phyloP scores from a whole-genome alignment of 2,888 invertebrate genomes.

The Falcaria lacertinaria region DNA sequence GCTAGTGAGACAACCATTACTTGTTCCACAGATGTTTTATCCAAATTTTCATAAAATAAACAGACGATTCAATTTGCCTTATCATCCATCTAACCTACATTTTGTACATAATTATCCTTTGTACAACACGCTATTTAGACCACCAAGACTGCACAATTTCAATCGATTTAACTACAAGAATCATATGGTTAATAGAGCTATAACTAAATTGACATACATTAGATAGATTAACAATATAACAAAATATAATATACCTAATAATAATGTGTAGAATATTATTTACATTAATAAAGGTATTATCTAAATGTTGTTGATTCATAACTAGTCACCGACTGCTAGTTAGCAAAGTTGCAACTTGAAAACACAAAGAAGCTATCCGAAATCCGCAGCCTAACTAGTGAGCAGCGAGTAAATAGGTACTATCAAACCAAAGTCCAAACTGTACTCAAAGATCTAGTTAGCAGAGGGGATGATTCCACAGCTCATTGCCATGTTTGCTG shows the following conservation, averaged over 20 bases:
- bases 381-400: conserved; percentile 69
- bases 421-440: conserved; percentile 69
- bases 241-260: neutral
- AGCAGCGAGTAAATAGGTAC: conserved; percentile 60
- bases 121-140: conserved; percentile 10
- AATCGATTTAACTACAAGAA: conserved; percentile 11
- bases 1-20: neutral
- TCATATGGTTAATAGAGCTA: conserved; percentile 11
- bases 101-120: conserved; percentile 8
- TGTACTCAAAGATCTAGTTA: conserved; percentile 75
- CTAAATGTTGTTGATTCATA: conserved; percentile 29
- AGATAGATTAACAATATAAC: neutral
- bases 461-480: conserved; percentile 53
- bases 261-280: conserved; percentile 4
- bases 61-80: neutral
- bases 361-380: conserved; percentile 72
- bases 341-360: conserved; percentile 60
- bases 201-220: conserved; percentile 15
- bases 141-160: conserved; percentile 10
- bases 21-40: neutral
- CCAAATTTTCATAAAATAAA: neutral
- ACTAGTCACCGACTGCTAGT: conserved; percentile 62
- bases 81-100: conserved; percentile 8
- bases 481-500: conserved; percentile 53
- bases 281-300: conserved; percentile 13